Evolutionary conservation across 2,888 invertebrate species (phyloP).

Genomic region (Trissolcus brochymenae): DNA sequence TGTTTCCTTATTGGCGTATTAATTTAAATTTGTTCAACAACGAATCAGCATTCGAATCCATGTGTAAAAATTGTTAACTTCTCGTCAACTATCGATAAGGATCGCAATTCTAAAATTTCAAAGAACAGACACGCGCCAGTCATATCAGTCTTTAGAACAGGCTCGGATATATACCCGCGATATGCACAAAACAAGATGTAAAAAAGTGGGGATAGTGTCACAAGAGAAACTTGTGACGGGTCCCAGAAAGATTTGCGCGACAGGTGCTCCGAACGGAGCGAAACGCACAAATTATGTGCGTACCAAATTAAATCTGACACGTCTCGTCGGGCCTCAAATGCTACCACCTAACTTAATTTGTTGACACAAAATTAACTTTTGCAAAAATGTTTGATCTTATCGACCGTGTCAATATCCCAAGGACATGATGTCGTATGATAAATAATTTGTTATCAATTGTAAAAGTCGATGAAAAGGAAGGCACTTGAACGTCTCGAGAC

Average conservation of each 20-base stretch:
- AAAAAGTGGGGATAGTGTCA: slow-evolving; percentile 37
- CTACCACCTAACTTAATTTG: slow-evolving; percentile 52
- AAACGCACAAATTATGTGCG: slow-evolving; percentile 63
- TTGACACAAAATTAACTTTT: slow-evolving; percentile 23
- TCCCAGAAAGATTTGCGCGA: slow-evolving; percentile 60
- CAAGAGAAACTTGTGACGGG: slow-evolving; percentile 43
- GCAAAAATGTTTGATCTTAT: neutral
- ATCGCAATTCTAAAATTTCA: neutral
- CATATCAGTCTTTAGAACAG: neutral
- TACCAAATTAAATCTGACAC: slow-evolving; percentile 60
- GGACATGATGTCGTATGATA: too few relatives aligned
- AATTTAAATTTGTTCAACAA: too few relatives aligned
- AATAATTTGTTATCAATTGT: neutral
- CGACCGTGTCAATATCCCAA: too few relatives aligned
- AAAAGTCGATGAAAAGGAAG: slow-evolving; percentile 8
- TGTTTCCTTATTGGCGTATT: too few relatives aligned
- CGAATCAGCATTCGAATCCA: too few relatives aligned
- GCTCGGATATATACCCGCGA: slow-evolving; percentile 62
- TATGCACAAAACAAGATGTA: slow-evolving; percentile 28
- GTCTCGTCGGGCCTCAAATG: slow-evolving; percentile 53
- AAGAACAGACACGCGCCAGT: neutral
- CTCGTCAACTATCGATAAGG: neutral
- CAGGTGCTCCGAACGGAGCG: slow-evolving; percentile 75
- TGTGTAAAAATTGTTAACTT: too few relatives aligned
- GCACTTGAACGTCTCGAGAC: slow-evolving; percentile 33